Percentiles rank a stretch among this genome's conserved stretches.
Conservation (phyloP, 1,140 invertebrate species). For the Cheumatopsyche charites region DNA sequence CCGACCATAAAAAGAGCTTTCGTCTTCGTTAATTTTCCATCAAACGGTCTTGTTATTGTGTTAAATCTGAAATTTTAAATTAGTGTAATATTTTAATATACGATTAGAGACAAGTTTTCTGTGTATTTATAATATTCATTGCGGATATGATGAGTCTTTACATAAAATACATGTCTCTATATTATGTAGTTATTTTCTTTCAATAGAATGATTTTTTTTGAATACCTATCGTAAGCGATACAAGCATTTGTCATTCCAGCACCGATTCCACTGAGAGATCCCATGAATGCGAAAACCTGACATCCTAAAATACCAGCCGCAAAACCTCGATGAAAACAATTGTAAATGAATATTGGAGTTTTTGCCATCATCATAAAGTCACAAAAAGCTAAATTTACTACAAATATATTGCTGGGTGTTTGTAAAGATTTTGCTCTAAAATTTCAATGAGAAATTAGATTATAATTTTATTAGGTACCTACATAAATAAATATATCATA, state of each 20-base stretch:
- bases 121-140: no score
- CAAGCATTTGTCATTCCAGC: constrained; percentile 80
- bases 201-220: constrained; percentile 46
- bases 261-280: constrained; percentile 79
- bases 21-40: constrained; percentile 75
- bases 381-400: constrained; percentile 84
- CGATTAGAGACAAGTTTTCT: no score
- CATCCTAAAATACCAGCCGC: constrained; percentile 75
- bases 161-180: no score
- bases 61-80: constrained; percentile 62
- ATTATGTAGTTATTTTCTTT: no score
- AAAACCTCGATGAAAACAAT: constrained; percentile 80
- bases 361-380: constrained; percentile 90
- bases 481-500: constrained; percentile 24
- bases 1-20: constrained; percentile 77
- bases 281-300: constrained; percentile 78
- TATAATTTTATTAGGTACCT: no score
- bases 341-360: constrained; percentile 86
- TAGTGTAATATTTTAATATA: no score
- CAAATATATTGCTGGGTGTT: constrained; percentile 89
- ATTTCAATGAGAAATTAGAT: constrained; percentile 46
- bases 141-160: no score
- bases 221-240: constrained; percentile 76
- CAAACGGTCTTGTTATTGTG: constrained; percentile 81
- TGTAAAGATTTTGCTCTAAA: constrained; percentile 79